These are phyloP conservation scores for Triplophysa tibetana DNA, from an alignment of 2,113 vertebrate species.

Conservation along the genomic window DNA sequence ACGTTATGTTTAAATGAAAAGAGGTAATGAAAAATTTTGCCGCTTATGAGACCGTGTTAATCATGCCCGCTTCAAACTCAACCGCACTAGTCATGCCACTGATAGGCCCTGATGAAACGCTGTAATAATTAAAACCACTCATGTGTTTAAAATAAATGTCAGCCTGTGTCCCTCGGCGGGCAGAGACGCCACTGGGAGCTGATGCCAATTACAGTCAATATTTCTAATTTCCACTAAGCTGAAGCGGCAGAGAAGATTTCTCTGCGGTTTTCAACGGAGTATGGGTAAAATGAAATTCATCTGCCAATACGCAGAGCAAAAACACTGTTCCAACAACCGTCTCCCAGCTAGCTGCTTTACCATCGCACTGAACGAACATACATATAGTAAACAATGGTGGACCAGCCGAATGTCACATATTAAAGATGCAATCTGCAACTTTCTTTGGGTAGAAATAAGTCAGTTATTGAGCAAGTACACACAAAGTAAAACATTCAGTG, in stretches of 20 bases:
- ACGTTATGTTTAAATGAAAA: no score
- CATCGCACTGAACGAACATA: no score
- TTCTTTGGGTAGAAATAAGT: no score
- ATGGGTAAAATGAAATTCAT: conserved; percentile 39
- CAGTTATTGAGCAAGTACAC: no score
- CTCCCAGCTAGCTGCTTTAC: no score
- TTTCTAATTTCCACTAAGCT: conserved; percentile 54
- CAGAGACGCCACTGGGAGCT: conserved; percentile 31
- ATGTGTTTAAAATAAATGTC: conserved; percentile 59
- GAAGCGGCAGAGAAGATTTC: conserved; percentile 54
- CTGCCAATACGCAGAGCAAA: background rate
- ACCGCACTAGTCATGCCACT: conserved; percentile 31
- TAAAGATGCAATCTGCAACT: no score
- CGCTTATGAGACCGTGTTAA: background rate
- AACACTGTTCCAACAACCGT: no score
- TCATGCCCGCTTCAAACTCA: conserved; percentile 1
- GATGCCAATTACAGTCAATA: conserved; percentile 52
- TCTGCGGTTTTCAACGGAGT: conserved; percentile 41
- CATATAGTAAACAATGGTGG: no score
- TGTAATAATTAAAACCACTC: conserved; percentile 66
- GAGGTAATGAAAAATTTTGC: no score
- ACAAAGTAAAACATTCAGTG: no score
- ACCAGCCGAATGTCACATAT: no score
- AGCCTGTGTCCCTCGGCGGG: conserved; percentile 40
- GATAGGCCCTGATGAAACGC: conserved; percentile 49